Evolutionary conservation across 2,797 vertebrate genomes (phyloP).

Genomic region (Ceryle rudis): DNA sequence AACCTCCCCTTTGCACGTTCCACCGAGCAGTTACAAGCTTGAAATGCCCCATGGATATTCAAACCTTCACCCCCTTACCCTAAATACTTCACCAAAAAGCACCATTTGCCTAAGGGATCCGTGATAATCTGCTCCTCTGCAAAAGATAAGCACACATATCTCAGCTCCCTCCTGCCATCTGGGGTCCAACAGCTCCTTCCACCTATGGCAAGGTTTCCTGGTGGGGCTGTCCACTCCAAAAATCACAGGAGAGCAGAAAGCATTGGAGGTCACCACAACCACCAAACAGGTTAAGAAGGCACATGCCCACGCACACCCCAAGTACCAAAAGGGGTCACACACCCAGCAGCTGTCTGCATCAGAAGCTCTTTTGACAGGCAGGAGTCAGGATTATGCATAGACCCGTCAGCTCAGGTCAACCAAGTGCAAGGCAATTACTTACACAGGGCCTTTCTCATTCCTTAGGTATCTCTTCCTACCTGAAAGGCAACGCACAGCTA

Average conservation of each 20-base stretch:
- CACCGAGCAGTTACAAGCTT: background rate
- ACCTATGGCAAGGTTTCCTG: background rate
- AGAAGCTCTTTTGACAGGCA: background rate
- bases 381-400: background rate
- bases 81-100: background rate
- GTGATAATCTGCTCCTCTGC: accelerated
- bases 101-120: accelerated
- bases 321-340: background rate
- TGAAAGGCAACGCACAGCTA: background rate
- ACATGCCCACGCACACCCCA: background rate
- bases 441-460: background rate
- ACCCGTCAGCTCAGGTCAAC: background rate
- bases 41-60: background rate
- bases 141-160: background rate
- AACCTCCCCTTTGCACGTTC: background rate
- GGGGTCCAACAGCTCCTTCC: background rate
- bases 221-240: background rate
- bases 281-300: background rate
- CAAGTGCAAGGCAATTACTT: background rate
- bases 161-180: background rate
- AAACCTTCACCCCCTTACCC: background rate
- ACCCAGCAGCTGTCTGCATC: background rate
- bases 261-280: accelerated
- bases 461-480: background rate
- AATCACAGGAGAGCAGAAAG: background rate